Evolutionary conservation across 35 echinoderm and acorn worm species (phyloP).

Genomic region (Ophiothrix spiculata): DNA sequence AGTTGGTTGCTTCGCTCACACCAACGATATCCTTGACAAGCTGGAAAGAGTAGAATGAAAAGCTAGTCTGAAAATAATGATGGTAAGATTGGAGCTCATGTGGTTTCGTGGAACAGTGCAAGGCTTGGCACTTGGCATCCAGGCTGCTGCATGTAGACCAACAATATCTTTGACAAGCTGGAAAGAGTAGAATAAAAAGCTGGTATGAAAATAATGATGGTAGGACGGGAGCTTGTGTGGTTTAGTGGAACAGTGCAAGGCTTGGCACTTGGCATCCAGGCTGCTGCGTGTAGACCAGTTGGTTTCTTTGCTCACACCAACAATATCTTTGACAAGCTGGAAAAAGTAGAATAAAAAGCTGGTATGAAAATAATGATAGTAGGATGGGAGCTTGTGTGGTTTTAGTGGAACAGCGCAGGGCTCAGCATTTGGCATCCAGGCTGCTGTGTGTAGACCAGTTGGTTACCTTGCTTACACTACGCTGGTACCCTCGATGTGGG

Average conservation of each 20-base stretch:
- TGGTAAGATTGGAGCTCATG: not conserved
- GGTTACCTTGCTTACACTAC: slow-evolving; percentile 71
- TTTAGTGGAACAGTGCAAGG: slow-evolving; percentile 62
- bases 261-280: slow-evolving; percentile 45
- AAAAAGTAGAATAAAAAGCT: not conserved
- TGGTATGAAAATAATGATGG: no score
- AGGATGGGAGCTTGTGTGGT: no score
- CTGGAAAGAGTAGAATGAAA: not conserved
- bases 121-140: slow-evolving; percentile 48
- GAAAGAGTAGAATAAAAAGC: not conserved
- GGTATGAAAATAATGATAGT: no score
- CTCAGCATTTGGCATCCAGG: slow-evolving; percentile 48
- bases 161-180: slow-evolving; percentile 59
- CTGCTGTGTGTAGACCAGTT: slow-evolving; percentile 57
- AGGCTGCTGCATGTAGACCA: slow-evolving; percentile 49
- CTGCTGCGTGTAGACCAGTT: slow-evolving; percentile 54
- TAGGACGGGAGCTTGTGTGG: no score
- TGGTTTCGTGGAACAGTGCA: not conserved
- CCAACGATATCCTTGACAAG: no score
- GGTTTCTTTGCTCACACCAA: slow-evolving; percentile 65
- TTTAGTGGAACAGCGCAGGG: slow-evolving; percentile 64
- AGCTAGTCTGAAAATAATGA: not conserved
- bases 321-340: slow-evolving; percentile 56
- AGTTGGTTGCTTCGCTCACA: no score
- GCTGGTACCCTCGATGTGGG: no score